These are phyloP conservation scores for Ondatra zibethicus DNA, from an alignment of 2,113 vertebrate genomes.

Conservation along the genomic window DNA sequence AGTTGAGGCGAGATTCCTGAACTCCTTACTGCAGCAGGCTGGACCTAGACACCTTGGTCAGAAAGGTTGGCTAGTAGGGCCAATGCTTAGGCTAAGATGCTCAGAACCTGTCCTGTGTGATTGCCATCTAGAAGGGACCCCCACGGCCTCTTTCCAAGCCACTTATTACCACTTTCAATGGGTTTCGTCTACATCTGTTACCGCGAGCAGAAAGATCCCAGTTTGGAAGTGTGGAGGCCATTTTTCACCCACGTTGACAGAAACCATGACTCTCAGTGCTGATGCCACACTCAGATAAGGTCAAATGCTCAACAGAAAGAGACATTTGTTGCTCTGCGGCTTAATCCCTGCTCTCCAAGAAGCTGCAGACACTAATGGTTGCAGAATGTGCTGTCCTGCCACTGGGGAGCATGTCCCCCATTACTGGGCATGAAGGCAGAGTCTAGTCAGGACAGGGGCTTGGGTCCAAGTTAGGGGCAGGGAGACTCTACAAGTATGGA, in stretches of 20 bases:
- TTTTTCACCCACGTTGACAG: constrained; percentile 60
- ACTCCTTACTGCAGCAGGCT: constrained; percentile 29
- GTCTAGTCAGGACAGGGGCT: constrained; percentile 6
- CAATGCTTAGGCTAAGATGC: neutral
- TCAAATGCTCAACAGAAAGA: constrained; percentile 68
- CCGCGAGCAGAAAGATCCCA: neutral
- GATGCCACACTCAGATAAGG: constrained; percentile 60
- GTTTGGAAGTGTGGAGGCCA: constrained; percentile 30
- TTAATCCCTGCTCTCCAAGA: constrained; percentile 80
- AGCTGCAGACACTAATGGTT: constrained; percentile 80
- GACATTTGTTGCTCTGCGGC: constrained; percentile 81
- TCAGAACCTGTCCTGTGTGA: neutral
- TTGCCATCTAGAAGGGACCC: neutral
- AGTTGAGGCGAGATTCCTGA: neutral
- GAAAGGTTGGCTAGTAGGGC: neutral
- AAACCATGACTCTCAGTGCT: constrained; percentile 62
- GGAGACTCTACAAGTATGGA: neutral
- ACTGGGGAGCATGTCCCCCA: constrained; percentile 52
- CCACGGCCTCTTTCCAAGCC: constrained; percentile 51
- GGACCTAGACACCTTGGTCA: neutral
- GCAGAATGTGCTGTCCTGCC: constrained; percentile 64
- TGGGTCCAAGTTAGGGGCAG: neutral
- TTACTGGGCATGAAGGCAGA: constrained; percentile 4
- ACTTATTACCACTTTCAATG: constrained; percentile 48
- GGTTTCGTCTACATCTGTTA: constrained; percentile 29